These are phyloP conservation scores for Mesorhabditis belari DNA, from an alignment of 2,888 invertebrate species.

Conservation along the genomic window DNA sequence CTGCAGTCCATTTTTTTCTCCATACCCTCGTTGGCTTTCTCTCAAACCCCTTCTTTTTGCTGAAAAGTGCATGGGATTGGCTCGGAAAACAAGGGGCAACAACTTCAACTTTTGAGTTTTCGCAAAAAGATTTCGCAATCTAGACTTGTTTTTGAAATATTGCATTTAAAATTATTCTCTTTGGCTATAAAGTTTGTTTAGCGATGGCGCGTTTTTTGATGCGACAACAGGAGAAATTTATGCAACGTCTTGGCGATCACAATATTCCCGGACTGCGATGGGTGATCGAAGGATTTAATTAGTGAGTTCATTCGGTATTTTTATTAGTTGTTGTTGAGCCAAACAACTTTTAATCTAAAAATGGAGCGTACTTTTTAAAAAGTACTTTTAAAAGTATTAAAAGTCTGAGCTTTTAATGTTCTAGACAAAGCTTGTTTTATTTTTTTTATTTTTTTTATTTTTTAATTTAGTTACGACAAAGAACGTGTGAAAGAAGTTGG, in stretches of 20 bases:
- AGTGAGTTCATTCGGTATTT: slow-evolving; percentile 9
- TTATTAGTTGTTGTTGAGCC: slow-evolving; percentile 3
- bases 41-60: no score
- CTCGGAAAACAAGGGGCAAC: not conserved
- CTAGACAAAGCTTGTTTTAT: not conserved
- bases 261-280: slow-evolving; percentile 41
- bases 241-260: slow-evolving; percentile 30
- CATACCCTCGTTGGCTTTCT: not conserved
- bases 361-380: not conserved
- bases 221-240: slow-evolving; percentile 17
- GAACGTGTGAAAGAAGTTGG: slow-evolving; percentile 62
- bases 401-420: not conserved
- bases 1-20: no score
- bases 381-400: not conserved
- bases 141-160: not conserved
- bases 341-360: slow-evolving; percentile 3
- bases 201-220: not conserved
- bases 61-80: no score
- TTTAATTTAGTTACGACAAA: slow-evolving; percentile 32
- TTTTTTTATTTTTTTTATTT: not conserved
- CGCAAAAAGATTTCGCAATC: not conserved
- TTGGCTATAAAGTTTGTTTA: no score
- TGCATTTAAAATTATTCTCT: not conserved
- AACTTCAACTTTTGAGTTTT: not conserved
- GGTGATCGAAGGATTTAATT: slow-evolving; percentile 45